phyloP scores from a whole-genome alignment of 1,140 invertebrate species.

The Pseudomyrmex sp. region DNA sequence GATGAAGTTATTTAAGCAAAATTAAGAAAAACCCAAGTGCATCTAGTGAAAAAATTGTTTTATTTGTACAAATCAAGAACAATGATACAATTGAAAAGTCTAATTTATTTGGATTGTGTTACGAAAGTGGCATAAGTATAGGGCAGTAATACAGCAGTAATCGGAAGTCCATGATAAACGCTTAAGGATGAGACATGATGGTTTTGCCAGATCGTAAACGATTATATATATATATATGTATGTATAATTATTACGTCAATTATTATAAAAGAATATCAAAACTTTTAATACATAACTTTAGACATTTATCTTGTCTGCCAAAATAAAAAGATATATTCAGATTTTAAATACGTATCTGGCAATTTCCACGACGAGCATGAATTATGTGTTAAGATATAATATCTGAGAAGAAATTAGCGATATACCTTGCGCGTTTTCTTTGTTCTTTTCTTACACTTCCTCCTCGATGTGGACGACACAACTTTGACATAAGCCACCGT shows the following conservation, averaged over 20 bases:
- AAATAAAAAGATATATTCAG: neutral
- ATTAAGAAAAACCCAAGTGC: slow-evolving; percentile 78
- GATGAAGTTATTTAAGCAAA: slow-evolving; percentile 59
- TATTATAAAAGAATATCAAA: neutral
- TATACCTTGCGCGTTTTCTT: slow-evolving; percentile 83
- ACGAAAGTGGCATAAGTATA: slow-evolving; percentile 48
- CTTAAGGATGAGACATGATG: slow-evolving; percentile 31
- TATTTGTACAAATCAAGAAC: slow-evolving; percentile 75
- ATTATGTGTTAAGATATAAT: slow-evolving; percentile 55
- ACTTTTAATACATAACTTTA: neutral
- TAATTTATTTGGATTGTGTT: slow-evolving; percentile 47
- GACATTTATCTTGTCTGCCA: neutral
- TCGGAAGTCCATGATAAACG: slow-evolving; percentile 25
- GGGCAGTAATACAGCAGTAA: slow-evolving; percentile 13
- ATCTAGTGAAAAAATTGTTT: slow-evolving; percentile 76
- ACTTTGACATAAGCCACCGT: slow-evolving; percentile 82
- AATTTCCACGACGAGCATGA: slow-evolving; percentile 33
- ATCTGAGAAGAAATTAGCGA: slow-evolving; percentile 57
- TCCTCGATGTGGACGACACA: slow-evolving; percentile 68
- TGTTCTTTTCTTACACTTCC: slow-evolving; percentile 75
- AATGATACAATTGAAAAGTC: slow-evolving; percentile 59
- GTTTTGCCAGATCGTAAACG: slow-evolving; percentile 36
- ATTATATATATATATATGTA: neutral
- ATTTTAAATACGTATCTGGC: slow-evolving; percentile 35
- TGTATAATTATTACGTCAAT: neutral